phyloP scores from a whole-genome alignment of 1,140 invertebrate genomes.

The Hermetia illucens region DNA sequence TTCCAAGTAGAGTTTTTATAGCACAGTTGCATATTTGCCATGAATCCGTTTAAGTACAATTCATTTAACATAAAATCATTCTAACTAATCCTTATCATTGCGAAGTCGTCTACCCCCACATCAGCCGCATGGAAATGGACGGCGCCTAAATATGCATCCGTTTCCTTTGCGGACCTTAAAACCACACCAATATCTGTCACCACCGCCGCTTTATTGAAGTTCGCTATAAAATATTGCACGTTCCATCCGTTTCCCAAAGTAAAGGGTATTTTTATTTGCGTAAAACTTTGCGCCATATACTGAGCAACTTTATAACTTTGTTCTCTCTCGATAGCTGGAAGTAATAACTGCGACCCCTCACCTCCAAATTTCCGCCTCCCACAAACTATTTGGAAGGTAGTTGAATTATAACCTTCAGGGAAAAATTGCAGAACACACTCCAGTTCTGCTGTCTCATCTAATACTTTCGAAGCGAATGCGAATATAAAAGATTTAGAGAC shows the following conservation, averaged over 20 bases:
- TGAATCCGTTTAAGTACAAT: no score
- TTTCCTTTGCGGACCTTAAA: no score
- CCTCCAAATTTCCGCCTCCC: conserved; percentile 4
- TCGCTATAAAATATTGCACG: conserved; percentile 17
- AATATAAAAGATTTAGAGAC: conserved; percentile 13
- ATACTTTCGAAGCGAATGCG: conserved; percentile 15
- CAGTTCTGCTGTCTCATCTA: neutral
- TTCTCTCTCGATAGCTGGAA: conserved; percentile 9
- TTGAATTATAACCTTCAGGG: conserved; percentile 15
- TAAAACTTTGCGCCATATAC: conserved; percentile 8
- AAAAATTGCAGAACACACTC: conserved; percentile 12
- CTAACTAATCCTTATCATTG: no score
- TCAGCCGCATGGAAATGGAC: no score
- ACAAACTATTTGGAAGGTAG: neutral
- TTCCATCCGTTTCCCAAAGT: conserved; percentile 12
- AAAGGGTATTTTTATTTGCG: conserved; percentile 2
- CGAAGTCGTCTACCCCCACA: no score
- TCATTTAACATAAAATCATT: no score
- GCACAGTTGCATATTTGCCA: no score
- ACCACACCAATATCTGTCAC: conserved; percentile 16
- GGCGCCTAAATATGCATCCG: no score
- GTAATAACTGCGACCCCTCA: conserved; percentile 7
- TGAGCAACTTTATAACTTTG: conserved; percentile 6
- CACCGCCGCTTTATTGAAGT: conserved; percentile 15
- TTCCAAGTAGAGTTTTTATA: no score